Percentiles rank a stretch among this genome's conserved stretches.
Conservation (phyloP, 2,888 invertebrate genomes). For the Branchipolynoe longqiensis region DNA sequence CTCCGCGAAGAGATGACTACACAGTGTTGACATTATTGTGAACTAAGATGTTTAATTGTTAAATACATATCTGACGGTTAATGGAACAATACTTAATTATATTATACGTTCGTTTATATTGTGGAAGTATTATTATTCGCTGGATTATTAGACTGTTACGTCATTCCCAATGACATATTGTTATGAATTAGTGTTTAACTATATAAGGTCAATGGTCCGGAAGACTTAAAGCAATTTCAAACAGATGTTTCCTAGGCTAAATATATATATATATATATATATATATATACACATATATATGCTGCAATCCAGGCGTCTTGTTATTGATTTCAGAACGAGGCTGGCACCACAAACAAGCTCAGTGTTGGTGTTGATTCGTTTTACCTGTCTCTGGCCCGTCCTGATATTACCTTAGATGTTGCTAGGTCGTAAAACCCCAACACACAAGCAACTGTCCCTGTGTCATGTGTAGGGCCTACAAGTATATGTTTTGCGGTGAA, state of each 20-base stretch:
- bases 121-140: background rate
- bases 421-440: too few relatives aligned
- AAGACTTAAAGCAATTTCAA: background rate
- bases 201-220: background rate
- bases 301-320: background rate
- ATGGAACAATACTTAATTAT: background rate
- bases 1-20: background rate
- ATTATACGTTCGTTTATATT: background rate
- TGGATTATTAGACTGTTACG: background rate
- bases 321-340: background rate
- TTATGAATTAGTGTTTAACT: background rate
- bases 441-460: background rate
- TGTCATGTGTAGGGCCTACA: background rate
- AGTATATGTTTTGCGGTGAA: background rate
- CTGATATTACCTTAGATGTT: background rate
- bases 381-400: background rate
- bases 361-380: background rate
- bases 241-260: background rate
- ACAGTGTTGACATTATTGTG: background rate
- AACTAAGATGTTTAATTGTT: slow-evolving; percentile 21
- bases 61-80: slow-evolving; percentile 42
- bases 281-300: background rate
- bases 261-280: background rate
- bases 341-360: too few relatives aligned
- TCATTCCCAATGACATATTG: background rate